These are phyloP conservation scores for Agelas oroides DNA, from an alignment of 37 sponge, comb jelly and placozoan species.

Conservation along the genomic window DNA sequence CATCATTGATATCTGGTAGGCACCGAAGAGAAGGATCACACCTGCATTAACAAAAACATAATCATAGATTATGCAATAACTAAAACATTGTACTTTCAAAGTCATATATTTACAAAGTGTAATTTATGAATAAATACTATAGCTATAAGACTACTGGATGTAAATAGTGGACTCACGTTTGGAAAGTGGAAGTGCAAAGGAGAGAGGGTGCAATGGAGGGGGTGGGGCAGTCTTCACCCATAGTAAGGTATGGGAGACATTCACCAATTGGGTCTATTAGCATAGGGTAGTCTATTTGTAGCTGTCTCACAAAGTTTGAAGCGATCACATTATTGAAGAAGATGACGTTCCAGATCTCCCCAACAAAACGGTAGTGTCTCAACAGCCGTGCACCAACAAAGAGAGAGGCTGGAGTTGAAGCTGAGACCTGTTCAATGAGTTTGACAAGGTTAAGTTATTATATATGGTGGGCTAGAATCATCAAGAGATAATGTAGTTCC, in stretches of 20 bases:
- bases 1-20: conserved; percentile 27
- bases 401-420: conserved; percentile 25
- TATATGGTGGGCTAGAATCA: neutral
- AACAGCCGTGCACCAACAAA: conserved; percentile 68
- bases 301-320: neutral
- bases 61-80: too few relatives aligned
- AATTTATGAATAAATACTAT: too few relatives aligned
- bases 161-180: conserved; percentile 22
- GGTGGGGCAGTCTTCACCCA: conserved; percentile 41
- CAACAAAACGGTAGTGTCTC: conserved; percentile 57
- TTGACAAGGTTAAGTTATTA: too few relatives aligned
- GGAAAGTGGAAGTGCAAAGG: conserved; percentile 36
- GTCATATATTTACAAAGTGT: too few relatives aligned
- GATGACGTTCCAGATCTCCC: conserved; percentile 46
- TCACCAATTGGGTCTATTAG: conserved; percentile 28
- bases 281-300: conserved; percentile 18
- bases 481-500: neutral
- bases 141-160: too few relatives aligned
- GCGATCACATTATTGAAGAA: conserved; percentile 47
- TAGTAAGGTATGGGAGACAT: conserved; percentile 36
- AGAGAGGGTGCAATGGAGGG: conserved; percentile 60
- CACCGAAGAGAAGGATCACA: conserved; percentile 49
- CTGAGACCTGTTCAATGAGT: conserved; percentile 17
- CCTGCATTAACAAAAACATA: neutral
- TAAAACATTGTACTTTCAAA: too few relatives aligned